Evolutionary conservation across 2,797 vertebrate species (phyloP).

Genomic region (Pelobates cultripes): DNA sequence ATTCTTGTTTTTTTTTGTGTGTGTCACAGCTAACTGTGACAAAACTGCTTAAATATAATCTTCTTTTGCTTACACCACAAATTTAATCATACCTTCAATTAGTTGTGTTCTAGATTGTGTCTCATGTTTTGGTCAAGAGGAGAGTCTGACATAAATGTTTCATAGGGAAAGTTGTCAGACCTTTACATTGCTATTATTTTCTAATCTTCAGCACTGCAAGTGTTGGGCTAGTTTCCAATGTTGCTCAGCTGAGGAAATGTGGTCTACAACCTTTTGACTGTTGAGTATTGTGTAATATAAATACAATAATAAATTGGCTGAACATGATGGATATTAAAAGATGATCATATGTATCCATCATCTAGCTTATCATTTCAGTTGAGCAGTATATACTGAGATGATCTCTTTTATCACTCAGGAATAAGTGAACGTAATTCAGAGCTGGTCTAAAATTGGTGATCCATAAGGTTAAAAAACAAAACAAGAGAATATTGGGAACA

Average conservation of each 20-base stretch:
- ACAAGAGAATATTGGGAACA: too few species aligned
- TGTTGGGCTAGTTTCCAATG: too few species aligned
- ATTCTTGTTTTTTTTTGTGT: constrained; percentile 34
- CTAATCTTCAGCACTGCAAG: too few species aligned
- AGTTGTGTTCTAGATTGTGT: constrained; percentile 11
- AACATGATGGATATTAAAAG: too few species aligned
- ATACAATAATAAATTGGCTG: too few species aligned
- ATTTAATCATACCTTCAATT: constrained; percentile 40
- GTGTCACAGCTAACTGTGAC: constrained; percentile 28
- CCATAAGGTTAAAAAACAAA: neutral
- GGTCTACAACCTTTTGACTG: too few species aligned
- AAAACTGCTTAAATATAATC: constrained; percentile 35
- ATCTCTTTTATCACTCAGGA: constrained; percentile 18
- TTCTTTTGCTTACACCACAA: constrained; percentile 8
- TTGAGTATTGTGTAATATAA: too few species aligned
- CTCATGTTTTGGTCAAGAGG: constrained; percentile 28
- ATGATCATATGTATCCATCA: too few species aligned
- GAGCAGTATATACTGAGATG: constrained; percentile 10
- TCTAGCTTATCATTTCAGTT: constrained; percentile 24
- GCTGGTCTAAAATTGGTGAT: constrained; percentile 14
- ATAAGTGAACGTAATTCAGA: constrained; percentile 4
- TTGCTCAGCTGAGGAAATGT: too few species aligned
- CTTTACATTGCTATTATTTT: constrained; percentile 22
- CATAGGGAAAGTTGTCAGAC: constrained; percentile 35
- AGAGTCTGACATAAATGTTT: constrained; percentile 21